Base-by-base conservation (phyloP, 2,797 vertebrate genomes). In the Ctenopoma multispine region DNA sequence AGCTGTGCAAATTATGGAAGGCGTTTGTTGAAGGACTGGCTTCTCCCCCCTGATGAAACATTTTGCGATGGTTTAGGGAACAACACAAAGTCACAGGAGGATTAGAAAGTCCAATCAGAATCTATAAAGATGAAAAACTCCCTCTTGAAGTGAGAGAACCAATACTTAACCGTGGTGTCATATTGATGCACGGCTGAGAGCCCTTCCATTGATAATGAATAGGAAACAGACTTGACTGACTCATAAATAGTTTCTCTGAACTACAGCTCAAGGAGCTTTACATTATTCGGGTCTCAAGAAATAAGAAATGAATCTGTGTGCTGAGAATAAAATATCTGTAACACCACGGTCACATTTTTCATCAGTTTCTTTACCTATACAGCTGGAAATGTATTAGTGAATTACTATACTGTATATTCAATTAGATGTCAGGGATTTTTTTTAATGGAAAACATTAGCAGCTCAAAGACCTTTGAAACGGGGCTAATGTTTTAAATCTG, bases 1-100 rank as follows among this genome's bases (percentile, higher is more conserved):
- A 89, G 72, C 73, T 68, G 70, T 68, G 74, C 70, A 86, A 80
- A 87, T 84, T 81, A 87, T 70, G 51, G 61, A 80, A 75, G 75
- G 68, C 36, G 9, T 63, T 80, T n/a, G 6, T 73, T 82, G 72
- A 78, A 84, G 68, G 67, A 34, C 46, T 7, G 23, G 48, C 64
- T 59, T 68, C 77, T 70, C 61, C 29, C 11, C 38, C 48, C 64
- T 64, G 69, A 87, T 86, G 66, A 80, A 86, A 83, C 63, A 61
- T 74, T 81, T 70, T 59, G 55, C 4, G 2, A 41, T 55, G 27
- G 58, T 81, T 82, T 74, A 63, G 58, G 20, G 44, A 87, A 72
- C 38, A 15, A 58, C 48, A 48, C 79, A 81, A 80, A 89, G 74
- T 86, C 75, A 53, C 72, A 73, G n/a, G 21, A 4, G 24, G 69